phyloP scores from a whole-genome alignment of 1,140 invertebrate species.

The Frieseomelitta varia region DNA sequence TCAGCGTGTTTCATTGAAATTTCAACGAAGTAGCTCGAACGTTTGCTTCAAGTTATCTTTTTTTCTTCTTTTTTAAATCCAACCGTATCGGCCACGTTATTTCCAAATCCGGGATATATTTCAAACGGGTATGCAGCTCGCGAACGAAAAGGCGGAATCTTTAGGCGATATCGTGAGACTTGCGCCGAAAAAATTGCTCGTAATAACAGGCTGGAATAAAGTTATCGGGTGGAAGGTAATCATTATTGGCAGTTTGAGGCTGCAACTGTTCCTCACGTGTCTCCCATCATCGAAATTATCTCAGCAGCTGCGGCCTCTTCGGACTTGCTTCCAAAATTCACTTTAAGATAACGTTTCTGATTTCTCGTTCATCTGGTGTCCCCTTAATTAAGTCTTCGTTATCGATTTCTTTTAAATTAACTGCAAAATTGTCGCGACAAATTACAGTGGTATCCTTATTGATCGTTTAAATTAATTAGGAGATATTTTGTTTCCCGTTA shows the following conservation, averaged over 20 bases:
- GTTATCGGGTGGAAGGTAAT: constrained; percentile 12
- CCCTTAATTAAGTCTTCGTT: not conserved
- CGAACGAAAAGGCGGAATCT: not conserved
- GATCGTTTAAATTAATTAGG: not conserved
- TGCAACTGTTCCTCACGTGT: constrained; percentile 5
- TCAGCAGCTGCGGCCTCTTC: not conserved
- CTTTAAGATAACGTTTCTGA: not conserved
- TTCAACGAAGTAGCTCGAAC: not conserved
- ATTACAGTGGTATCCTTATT: not conserved
- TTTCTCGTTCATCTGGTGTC: not conserved
- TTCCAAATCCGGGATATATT: not conserved
- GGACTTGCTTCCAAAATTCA: too few relatives aligned
- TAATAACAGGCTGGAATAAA: constrained; percentile 21
- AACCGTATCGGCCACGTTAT: not conserved
- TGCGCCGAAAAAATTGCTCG: constrained; percentile 6
- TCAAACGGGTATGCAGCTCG: not conserved
- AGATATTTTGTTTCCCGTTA: not conserved
- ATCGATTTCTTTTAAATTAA: not conserved
- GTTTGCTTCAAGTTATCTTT: not conserved
- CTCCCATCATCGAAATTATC: not conserved
- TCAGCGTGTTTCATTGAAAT: not conserved
- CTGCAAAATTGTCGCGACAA: not conserved
- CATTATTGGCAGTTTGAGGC: constrained; percentile 12
- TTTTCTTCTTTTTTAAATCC: not conserved
- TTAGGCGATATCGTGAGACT: not conserved